These are phyloP conservation scores for Teleogryllus occipitalis DNA, from an alignment of 1,140 invertebrate species.

Conservation along the genomic window DNA sequence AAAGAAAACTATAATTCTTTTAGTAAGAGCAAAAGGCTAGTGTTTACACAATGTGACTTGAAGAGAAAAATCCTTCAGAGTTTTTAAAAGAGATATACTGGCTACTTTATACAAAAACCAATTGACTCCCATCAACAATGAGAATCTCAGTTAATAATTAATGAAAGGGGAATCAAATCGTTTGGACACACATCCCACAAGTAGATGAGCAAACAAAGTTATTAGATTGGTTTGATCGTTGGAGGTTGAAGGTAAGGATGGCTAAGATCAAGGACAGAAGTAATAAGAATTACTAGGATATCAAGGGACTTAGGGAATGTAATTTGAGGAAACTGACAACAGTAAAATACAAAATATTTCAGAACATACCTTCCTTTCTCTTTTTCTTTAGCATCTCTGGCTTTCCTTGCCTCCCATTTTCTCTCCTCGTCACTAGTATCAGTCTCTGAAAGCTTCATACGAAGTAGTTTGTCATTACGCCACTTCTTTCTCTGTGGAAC, in stretches of 20 bases:
- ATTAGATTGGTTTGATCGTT: too few relatives aligned
- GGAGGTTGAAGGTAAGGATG: neutral
- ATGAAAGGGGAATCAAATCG: too few relatives aligned
- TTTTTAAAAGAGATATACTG: too few relatives aligned
- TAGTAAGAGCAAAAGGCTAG: too few relatives aligned
- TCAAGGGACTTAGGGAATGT: neutral
- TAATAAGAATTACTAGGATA: neutral
- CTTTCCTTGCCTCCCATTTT: slow-evolving; percentile 19
- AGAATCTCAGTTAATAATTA: too few relatives aligned
- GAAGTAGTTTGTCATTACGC: slow-evolving; percentile 21
- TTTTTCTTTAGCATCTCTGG: slow-evolving; percentile 17
- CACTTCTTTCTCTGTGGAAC: slow-evolving; percentile 2
- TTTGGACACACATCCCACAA: too few relatives aligned
- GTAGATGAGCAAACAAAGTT: too few relatives aligned
- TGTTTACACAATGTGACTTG: too few relatives aligned
- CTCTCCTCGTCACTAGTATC: slow-evolving; percentile 25
- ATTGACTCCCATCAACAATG: too few relatives aligned
- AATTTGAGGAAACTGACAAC: neutral
- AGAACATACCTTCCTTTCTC: slow-evolving; percentile 3
- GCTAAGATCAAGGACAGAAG: neutral
- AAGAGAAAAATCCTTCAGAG: too few relatives aligned
- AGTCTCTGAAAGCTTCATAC: slow-evolving; percentile 20
- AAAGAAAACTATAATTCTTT: too few relatives aligned
- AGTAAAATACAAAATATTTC: neutral
- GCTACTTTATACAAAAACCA: too few relatives aligned